These are phyloP conservation scores for Eutolmus rufibarbis DNA, from an alignment of 2,888 invertebrate genomes.

Conservation along the genomic window DNA sequence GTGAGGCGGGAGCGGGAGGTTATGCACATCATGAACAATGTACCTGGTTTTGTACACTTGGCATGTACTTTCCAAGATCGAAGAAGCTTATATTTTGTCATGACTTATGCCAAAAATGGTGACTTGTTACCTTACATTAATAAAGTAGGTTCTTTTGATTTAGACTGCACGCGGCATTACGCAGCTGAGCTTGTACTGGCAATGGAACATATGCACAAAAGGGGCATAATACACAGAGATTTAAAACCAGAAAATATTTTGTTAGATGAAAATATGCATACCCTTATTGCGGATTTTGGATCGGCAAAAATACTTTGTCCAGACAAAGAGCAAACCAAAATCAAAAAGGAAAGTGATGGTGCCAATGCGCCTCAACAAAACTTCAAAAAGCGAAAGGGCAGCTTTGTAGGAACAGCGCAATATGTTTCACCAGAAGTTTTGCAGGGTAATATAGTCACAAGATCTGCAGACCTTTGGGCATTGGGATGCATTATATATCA, in stretches of 20 bases:
- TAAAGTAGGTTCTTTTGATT: constrained; percentile 87
- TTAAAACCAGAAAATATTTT: constrained; percentile 97
- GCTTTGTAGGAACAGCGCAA: constrained; percentile 98
- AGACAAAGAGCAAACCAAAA: constrained; percentile 46
- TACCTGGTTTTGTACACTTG: constrained; percentile 90
- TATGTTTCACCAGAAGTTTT: constrained; percentile 98
- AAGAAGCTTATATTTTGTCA: constrained; percentile 91
- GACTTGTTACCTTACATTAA: constrained; percentile 92
- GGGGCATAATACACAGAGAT: constrained; percentile 93
- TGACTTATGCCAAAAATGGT: constrained; percentile 93
- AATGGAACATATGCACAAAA: constrained; percentile 87
- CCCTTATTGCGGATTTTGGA: constrained; percentile 96
- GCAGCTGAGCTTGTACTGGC: constrained; percentile 92
- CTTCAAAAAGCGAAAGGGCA: constrained; percentile 71
- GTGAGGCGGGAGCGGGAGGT: constrained; percentile 95
- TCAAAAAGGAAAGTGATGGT: constrained; percentile 47
- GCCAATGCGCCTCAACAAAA: constrained; percentile 33
- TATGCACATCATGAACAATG: constrained; percentile 81
- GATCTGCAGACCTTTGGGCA: constrained; percentile 95
- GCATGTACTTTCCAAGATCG: constrained; percentile 97
- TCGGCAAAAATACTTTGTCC: constrained; percentile 82
- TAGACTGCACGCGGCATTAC: constrained; percentile 91
- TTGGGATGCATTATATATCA: constrained; percentile 96
- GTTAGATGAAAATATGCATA: constrained; percentile 93
- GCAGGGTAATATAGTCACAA: constrained; percentile 77